A percentile compares a stretch with the other conserved stretches of the same genome.
Evolutionary conservation across 2,888 invertebrate genomes (phyloP).

Genomic region (Lomographa bimaculata): DNA sequence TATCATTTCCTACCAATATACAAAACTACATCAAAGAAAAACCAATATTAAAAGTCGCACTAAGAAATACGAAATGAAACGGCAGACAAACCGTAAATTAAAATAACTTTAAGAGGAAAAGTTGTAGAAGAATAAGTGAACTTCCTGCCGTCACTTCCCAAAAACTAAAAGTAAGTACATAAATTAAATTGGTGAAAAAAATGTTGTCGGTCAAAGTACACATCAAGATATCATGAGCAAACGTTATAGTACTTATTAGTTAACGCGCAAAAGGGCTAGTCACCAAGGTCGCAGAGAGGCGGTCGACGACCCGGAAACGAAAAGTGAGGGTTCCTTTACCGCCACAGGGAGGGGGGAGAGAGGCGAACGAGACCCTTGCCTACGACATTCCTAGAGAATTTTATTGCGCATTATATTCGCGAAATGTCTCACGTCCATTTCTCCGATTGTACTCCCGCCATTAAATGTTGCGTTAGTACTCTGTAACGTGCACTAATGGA

Average conservation of each 20-base stretch:
- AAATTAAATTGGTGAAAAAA: no score
- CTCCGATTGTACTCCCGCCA: constrained; percentile 27
- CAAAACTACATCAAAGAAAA: no score
- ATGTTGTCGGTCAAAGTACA: constrained; percentile 19
- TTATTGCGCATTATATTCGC: constrained; percentile 49
- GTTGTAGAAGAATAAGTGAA: no score
- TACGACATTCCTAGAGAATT: constrained; percentile 45
- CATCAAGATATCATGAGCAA: constrained; percentile 23
- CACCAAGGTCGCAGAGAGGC: constrained; percentile 51
- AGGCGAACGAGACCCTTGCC: constrained; percentile 17
- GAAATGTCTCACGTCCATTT: constrained; percentile 36
- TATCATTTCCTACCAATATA: no score
- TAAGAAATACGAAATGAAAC: no score
- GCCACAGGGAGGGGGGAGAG: neutral
- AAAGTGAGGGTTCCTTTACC: constrained; percentile 23
- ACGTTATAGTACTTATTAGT: constrained; percentile 21
- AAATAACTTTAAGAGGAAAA: no score
- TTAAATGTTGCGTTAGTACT: constrained; percentile 28
- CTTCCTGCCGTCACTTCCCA: no score
- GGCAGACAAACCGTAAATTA: no score
- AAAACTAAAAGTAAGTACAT: no score
- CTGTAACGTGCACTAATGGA: constrained; percentile 25
- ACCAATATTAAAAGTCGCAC: no score
- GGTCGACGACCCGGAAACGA: constrained; percentile 65
- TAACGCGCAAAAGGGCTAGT: constrained; percentile 44